Evolutionary conservation across 92 coral and sea anemone genomes (phyloP).

Genomic region (Epizoanthus fatuus): DNA sequence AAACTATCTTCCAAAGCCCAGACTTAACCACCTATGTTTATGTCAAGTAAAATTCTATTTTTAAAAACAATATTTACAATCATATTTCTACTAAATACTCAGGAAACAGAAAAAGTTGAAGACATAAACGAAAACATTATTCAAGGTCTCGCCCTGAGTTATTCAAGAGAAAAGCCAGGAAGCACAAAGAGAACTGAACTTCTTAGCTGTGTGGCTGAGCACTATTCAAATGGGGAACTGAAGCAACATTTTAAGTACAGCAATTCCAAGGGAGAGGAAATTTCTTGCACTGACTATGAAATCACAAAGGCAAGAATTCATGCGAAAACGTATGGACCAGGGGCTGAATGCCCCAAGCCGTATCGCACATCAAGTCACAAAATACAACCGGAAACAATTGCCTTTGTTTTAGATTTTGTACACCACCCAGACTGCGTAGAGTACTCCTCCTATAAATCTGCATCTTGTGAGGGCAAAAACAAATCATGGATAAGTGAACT

Average conservation of each 20-base stretch:
- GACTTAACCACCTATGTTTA: background rate
- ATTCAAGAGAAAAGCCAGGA: background rate
- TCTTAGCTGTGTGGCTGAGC: conserved; percentile 14
- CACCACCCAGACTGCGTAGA: conserved; percentile 29
- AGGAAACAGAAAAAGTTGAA: background rate
- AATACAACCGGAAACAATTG: conserved; percentile 32
- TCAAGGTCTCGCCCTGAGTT: background rate
- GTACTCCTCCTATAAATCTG: conserved; percentile 19
- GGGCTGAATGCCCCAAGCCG: conserved; percentile 20
- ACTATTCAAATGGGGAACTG: conserved; percentile 18
- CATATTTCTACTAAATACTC: background rate
- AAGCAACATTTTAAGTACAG: conserved; percentile 13
- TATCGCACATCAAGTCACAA: background rate
- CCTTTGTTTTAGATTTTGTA: conserved; percentile 34
- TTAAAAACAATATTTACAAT: background rate
- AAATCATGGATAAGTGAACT: conserved; percentile 33
- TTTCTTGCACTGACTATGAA: conserved; percentile 28
- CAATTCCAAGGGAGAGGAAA: conserved; percentile 13
- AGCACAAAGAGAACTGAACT: background rate
- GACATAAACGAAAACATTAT: background rate
- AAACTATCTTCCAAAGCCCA: background rate
- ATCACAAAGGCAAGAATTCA: conserved; percentile 29
- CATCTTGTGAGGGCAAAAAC: conserved; percentile 12
- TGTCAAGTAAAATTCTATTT: background rate
- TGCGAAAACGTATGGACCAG: conserved; percentile 16